Conservation (phyloP, 2,888 invertebrate genomes). For the Galeopsomyia nigrocyanea region DNA sequence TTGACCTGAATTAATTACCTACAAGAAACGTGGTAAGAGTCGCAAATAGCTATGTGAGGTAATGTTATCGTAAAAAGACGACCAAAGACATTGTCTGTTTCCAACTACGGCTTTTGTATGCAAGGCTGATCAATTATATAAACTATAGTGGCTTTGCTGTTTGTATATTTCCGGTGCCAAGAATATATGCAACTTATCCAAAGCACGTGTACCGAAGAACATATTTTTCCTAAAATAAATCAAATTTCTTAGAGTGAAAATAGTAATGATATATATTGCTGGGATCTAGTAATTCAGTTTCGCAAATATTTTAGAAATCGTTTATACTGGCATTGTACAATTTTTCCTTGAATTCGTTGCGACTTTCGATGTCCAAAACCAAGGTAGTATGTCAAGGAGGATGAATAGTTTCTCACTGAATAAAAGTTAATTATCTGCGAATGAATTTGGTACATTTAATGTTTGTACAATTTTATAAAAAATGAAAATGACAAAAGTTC, state of each 20-base stretch:
- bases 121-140: not conserved
- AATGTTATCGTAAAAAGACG: not conserved
- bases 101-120: slow-evolving; percentile 2
- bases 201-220: not conserved
- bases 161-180: slow-evolving; percentile 5
- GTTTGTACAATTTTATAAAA: too few species aligned
- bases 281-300: not conserved
- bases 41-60: not conserved
- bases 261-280: slow-evolving; percentile 16
- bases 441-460: too few species aligned
- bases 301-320: too few species aligned
- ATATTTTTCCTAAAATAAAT: not conserved
- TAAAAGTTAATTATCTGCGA: not conserved
- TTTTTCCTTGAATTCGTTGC: slow-evolving; percentile 39
- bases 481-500: too few species aligned
- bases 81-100: not conserved
- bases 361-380: slow-evolving; percentile 27
- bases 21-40: slow-evolving; percentile 1
- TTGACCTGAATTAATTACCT: not conserved
- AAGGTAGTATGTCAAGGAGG: slow-evolving; percentile 38
- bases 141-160: slow-evolving; percentile 10
- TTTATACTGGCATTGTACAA: slow-evolving; percentile 25
- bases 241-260: not conserved
- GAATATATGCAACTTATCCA: too few species aligned
- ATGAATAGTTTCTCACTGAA: slow-evolving; percentile 13